phyloP scores from a whole-genome alignment of 1,140 invertebrate species.

The Myzus persicae region DNA sequence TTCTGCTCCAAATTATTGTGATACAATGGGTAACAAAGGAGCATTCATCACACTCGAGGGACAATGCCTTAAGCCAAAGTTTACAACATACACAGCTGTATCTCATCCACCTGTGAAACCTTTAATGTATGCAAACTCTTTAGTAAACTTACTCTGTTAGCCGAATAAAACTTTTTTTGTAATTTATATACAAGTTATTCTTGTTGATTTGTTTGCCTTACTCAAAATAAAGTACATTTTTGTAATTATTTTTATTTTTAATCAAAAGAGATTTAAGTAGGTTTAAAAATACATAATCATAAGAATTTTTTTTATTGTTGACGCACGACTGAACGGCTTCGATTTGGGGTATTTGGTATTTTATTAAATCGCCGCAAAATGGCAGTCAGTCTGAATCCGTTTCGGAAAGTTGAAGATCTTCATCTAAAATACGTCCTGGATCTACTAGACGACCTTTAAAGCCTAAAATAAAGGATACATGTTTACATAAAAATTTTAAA shows the following conservation, averaged over 20 bases:
- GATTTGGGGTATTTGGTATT: slow-evolving; percentile 49
- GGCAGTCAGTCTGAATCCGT: slow-evolving; percentile 59
- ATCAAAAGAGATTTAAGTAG: slow-evolving; percentile 54
- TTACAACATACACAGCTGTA: slow-evolving; percentile 91
- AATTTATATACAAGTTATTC: slow-evolving; percentile 57
- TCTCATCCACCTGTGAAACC: slow-evolving; percentile 55
- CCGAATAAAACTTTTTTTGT: slow-evolving; percentile 51
- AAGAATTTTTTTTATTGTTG: slow-evolving; percentile 39
- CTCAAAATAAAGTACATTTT: slow-evolving; percentile 55
- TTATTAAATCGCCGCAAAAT: slow-evolving; percentile 13
- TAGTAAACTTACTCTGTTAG: slow-evolving; percentile 53
- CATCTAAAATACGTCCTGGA: slow-evolving; percentile 58
- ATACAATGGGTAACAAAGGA: slow-evolving; percentile 98
- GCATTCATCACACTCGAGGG: slow-evolving; percentile 96
- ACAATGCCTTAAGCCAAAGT: slow-evolving; percentile 88
- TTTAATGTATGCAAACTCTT: slow-evolving; percentile 57
- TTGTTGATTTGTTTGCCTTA: slow-evolving; percentile 56
- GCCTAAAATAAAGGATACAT: slow-evolving; percentile 39
- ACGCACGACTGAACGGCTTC: slow-evolving; percentile 36
- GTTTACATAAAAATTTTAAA: not conserved
- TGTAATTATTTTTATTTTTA: slow-evolving; percentile 56
- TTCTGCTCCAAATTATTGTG: slow-evolving; percentile 99
- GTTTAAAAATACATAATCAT: slow-evolving; percentile 56
- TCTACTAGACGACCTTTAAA: slow-evolving; percentile 61
- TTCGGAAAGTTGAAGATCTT: slow-evolving; percentile 59